Base-by-base conservation (phyloP, 2,888 invertebrate species). In the Dryomyza anilis region DNA sequence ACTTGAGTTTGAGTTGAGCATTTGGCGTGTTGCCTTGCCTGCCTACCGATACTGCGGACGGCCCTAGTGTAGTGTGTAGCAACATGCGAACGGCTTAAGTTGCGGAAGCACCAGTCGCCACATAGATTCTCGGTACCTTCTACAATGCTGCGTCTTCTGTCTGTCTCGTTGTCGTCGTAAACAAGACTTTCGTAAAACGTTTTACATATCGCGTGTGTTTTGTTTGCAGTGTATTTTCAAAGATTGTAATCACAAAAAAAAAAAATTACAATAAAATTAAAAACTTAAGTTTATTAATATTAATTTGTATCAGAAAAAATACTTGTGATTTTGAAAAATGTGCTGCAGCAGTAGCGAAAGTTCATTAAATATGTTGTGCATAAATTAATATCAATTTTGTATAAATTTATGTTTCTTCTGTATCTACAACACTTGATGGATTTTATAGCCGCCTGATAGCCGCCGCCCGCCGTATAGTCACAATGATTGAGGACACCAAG, bases 401-500 rank as follows among this genome's bases (percentile, higher is more conserved):
- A n/a, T n/a, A n/a, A n/a, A n/a, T n/a, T n/a, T n/a, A n/a, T n/a
- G n/a, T n/a, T n/a, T n/a, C n/a, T n/a, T n/a, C n/a, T n/a, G n/a
- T n/a, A n/a, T n/a, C n/a, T n/a, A n/a, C n/a, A n/a, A n/a, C n/a
- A n/a, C n/a, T n/a, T n/a, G n/a, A n/a, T n/a, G n/a, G n/a, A n/a
- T n/a, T n/a, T n/a, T n/a, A n/a, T n/a, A n/a, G n/a, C n/a, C n/a
- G n/a, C n/a, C n/a, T n/a, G n/a, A n/a, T n/a, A n/a, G n/a, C n/a
- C n/a, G n/a, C n/a, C n/a, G n/a, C n/a, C n/a, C n/a, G n/a, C 16
- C 1, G 16, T 16, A 53, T 7, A 50, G 14, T 61, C 63, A 67
- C 29, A 61, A 71, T 71, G 67, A 68, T 68, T 67, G 73, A 75
- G 52, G 71, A 70, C 58, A 65, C 67, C 53, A 74, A 67, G 69